Conservation (phyloP, 2,797 vertebrate species). For the Cyclura pinguis region DNA sequence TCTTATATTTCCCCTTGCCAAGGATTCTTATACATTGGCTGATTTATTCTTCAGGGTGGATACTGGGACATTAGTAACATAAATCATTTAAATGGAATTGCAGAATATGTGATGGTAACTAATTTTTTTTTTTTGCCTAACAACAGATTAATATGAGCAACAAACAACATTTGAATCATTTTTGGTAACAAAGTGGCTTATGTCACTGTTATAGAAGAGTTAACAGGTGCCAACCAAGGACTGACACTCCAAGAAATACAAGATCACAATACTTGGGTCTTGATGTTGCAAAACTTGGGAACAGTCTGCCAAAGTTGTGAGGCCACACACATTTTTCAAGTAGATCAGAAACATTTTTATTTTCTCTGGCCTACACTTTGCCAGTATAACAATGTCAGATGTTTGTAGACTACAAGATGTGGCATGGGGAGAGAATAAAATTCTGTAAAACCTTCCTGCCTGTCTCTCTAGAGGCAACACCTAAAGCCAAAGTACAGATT, state of each 20-base stretch:
- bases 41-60: conserved; percentile 63
- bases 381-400: neutral
- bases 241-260: neutral
- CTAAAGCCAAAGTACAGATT: neutral
- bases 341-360: neutral
- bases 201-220: neutral
- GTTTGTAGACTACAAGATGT: neutral
- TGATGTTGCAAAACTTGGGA: neutral
- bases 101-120: conserved; percentile 64
- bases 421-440: neutral
- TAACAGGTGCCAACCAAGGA: neutral
- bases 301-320: neutral
- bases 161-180: conserved; percentile 44
- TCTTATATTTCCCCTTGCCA: conserved; percentile 66
- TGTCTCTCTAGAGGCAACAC: neutral
- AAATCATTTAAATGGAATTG: conserved; percentile 68
- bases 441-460: neutral
- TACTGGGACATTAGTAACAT: conserved; percentile 63
- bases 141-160: conserved; percentile 56
- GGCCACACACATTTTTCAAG: neutral
- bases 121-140: conserved; percentile 58
- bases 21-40: conserved; percentile 61
- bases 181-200: conserved; percentile 14
- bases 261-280: neutral
- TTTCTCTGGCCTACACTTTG: neutral